These are phyloP conservation scores for Platysternon megacephalum DNA, from an alignment of 2,113 vertebrate genomes.

Conservation along the genomic window DNA sequence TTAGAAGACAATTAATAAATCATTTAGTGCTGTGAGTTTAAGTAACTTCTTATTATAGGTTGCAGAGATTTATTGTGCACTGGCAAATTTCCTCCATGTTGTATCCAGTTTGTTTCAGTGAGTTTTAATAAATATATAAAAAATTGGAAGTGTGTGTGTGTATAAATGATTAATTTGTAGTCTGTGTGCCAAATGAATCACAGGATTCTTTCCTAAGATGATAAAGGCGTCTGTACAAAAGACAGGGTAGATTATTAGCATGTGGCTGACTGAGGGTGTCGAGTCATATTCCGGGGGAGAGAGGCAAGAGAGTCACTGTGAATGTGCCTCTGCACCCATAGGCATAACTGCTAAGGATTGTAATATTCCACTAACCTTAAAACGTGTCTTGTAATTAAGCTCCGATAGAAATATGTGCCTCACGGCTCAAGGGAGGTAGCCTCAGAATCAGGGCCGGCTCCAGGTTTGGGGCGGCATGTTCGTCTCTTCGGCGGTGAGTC, in stretches of 20 bases:
- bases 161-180: constrained; percentile 63
- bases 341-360: not conserved
- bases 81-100: constrained; percentile 57
- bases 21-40: constrained; percentile 66
- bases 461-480: no score
- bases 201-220: not conserved
- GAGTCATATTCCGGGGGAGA: no score
- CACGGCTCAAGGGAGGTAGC: not conserved
- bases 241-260: not conserved
- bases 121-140: not conserved
- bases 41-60: constrained; percentile 71
- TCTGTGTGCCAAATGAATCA: not conserved
- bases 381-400: not conserved
- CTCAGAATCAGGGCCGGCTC: no score
- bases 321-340: not conserved
- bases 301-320: not conserved
- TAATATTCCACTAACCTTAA: not conserved
- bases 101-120: constrained; percentile 58
- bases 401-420: not conserved
- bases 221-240: not conserved
- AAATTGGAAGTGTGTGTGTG: not conserved
- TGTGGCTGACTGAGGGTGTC: not conserved
- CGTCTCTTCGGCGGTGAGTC: no score
- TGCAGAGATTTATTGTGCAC: constrained; percentile 55
- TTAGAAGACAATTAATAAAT: constrained; percentile 68